Percentiles rank a stretch among this genome's conserved stretches.
Conservation (phyloP, 2,888 invertebrate genomes). For the Heteromurus nitidus region DNA sequence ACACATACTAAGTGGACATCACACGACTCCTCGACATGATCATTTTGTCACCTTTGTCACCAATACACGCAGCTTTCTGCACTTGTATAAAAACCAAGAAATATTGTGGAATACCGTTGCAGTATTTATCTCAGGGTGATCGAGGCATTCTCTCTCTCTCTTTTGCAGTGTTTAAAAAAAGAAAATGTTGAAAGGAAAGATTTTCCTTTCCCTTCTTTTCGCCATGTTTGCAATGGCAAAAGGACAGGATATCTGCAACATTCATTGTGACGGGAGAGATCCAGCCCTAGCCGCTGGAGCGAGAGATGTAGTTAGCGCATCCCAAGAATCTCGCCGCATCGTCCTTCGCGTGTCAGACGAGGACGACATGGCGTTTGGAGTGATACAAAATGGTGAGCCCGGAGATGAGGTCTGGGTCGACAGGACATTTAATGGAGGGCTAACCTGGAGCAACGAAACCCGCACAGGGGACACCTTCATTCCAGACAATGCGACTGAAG, state of each 20-base stretch:
- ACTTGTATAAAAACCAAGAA: no score
- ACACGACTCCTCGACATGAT: no score
- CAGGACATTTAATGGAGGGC: constrained; percentile 68
- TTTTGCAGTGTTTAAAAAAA: no score
- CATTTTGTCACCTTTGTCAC: no score
- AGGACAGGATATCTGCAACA: constrained; percentile 47
- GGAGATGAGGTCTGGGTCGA: constrained; percentile 70
- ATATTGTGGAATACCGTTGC: no score
- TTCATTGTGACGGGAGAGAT: constrained; percentile 60
- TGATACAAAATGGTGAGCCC: constrained; percentile 58
- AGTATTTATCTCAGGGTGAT: no score
- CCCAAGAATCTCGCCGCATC: constrained; percentile 6
- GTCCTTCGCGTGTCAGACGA: constrained; percentile 53
- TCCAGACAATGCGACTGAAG: constrained; percentile 26
- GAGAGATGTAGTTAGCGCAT: constrained; percentile 18
- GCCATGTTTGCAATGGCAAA: constrained; percentile 15
- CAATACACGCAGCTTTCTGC: no score
- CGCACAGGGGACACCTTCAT: constrained; percentile 51
- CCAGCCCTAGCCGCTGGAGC: constrained; percentile 29
- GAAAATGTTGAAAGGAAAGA: no score
- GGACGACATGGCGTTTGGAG: constrained; percentile 64
- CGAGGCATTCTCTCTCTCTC: no score
- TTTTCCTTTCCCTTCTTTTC: constrained; percentile 16
- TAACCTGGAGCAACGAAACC: constrained; percentile 52
- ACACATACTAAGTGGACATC: no score